phyloP scores from a whole-genome alignment of 1,140 invertebrate species.

The Drosophila hydei region DNA sequence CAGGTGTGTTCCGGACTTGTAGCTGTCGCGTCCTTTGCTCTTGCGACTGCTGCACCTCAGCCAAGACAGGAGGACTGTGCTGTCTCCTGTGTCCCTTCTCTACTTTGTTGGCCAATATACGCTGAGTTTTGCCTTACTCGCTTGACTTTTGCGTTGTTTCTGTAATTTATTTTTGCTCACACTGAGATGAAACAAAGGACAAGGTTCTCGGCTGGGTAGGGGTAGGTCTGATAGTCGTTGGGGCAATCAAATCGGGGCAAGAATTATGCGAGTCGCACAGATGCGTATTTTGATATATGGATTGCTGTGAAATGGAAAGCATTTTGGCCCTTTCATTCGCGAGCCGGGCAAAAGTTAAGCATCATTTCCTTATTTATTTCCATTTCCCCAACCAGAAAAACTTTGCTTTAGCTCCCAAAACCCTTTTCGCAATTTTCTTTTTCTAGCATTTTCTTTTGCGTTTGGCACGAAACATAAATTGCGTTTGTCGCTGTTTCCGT shows the following conservation, averaged over 20 bases:
- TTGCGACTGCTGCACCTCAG: not conserved
- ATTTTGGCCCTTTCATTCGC: constrained; percentile 43
- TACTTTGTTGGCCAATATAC: not conserved
- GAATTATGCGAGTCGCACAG: constrained; percentile 52
- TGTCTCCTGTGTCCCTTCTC: not conserved
- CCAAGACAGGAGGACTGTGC: no score
- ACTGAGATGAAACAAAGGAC: constrained; percentile 20
- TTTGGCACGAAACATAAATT: constrained; percentile 67
- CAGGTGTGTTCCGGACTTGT: constrained; percentile 11
- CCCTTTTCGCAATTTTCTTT: constrained; percentile 46
- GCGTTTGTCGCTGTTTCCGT: constrained; percentile 62
- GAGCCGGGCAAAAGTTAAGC: constrained; percentile 62
- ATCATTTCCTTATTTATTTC: constrained; percentile 77
- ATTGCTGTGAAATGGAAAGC: constrained; percentile 16
- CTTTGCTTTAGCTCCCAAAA: constrained; percentile 36
- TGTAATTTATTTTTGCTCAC: constrained; percentile 25
- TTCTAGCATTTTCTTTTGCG: constrained; percentile 40
- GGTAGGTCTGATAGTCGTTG: not conserved
- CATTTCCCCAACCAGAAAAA: constrained; percentile 22
- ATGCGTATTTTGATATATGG: constrained; percentile 74
- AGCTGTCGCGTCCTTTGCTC: not conserved
- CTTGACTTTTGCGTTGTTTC: constrained; percentile 25
- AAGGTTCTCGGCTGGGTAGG: not conserved
- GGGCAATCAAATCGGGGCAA: constrained; percentile 43
- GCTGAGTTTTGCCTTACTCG: constrained; percentile 2